These are phyloP conservation scores for Pasiphila rectangulata DNA, from an alignment of 2,888 invertebrate genomes.

Conservation along the genomic window DNA sequence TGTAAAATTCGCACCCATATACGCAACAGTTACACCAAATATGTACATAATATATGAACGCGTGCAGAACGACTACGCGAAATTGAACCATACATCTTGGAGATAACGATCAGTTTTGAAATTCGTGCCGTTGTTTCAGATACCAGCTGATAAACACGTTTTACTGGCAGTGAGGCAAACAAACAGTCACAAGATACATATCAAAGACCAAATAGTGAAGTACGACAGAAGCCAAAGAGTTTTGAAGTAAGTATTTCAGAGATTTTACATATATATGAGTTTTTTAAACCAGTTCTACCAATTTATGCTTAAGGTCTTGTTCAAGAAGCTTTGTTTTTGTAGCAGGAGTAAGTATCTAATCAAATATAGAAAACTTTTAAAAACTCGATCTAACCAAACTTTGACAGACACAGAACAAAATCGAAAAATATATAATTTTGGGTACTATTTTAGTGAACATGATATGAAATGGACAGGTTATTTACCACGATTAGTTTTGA, in stretches of 20 bases:
- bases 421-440: too few relatives aligned
- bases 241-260: conserved; percentile 81
- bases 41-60: conserved; percentile 56
- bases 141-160: conserved; percentile 86
- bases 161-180: conserved; percentile 88
- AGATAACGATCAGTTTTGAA: conserved; percentile 25
- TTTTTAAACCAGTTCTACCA: too few relatives aligned
- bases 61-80: conserved; percentile 26
- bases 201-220: conserved; percentile 88
- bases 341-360: too few relatives aligned
- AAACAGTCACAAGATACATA: conserved; percentile 88
- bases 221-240: conserved; percentile 88
- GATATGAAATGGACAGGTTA: too few relatives aligned
- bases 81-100: conserved; percentile 25
- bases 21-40: conserved; percentile 52
- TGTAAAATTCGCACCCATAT: conserved; percentile 65
- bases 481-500: too few relatives aligned
- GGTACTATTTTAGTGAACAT: too few relatives aligned
- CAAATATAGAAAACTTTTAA: too few relatives aligned
- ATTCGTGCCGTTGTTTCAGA: conserved; percentile 52
- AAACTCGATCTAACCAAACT: too few relatives aligned
- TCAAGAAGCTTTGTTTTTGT: too few relatives aligned
- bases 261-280: not conserved
- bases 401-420: too few relatives aligned
- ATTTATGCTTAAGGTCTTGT: too few relatives aligned